phyloP scores from a whole-genome alignment of 2,113 vertebrate species.

The Rostratula benghalensis region DNA sequence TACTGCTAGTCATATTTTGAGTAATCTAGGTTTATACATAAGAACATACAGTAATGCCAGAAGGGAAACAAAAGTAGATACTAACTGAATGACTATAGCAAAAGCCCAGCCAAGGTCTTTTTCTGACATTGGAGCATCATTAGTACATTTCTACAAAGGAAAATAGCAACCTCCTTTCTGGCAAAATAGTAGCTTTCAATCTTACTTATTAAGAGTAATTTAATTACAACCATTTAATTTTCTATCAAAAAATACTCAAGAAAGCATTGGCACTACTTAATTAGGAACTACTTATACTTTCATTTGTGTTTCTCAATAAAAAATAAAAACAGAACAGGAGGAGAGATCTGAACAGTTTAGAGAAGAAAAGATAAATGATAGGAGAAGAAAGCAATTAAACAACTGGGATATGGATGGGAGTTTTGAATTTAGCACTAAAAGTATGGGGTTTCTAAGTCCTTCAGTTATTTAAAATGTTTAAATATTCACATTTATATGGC shows the following conservation, averaged over 20 bases:
- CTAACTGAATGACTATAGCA: not conserved
- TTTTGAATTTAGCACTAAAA: not conserved
- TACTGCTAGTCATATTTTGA: not conserved
- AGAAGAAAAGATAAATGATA: not conserved
- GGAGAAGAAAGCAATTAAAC: not conserved
- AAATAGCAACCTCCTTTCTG: not conserved
- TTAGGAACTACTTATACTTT: not conserved
- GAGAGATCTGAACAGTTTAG: not conserved
- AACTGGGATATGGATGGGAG: not conserved
- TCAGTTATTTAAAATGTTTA: constrained; percentile 11
- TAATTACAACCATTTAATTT: constrained; percentile 29
- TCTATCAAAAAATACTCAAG: constrained; percentile 1
- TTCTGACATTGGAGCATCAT: not conserved
- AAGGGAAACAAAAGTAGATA: not conserved
- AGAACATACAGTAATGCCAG: not conserved
- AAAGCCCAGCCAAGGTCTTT: not conserved
- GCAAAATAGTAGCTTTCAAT: not conserved
- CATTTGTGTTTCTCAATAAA: not conserved
- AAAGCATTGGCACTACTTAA: not conserved
- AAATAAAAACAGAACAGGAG: not conserved
- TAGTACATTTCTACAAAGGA: not conserved
- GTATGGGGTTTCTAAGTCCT: not conserved
- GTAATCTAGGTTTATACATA: not conserved
- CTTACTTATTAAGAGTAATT: not conserved
- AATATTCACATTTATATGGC: constrained; percentile 22